Evolutionary conservation across 2,113 vertebrate species (phyloP).

Genomic region (Otis tarda): DNA sequence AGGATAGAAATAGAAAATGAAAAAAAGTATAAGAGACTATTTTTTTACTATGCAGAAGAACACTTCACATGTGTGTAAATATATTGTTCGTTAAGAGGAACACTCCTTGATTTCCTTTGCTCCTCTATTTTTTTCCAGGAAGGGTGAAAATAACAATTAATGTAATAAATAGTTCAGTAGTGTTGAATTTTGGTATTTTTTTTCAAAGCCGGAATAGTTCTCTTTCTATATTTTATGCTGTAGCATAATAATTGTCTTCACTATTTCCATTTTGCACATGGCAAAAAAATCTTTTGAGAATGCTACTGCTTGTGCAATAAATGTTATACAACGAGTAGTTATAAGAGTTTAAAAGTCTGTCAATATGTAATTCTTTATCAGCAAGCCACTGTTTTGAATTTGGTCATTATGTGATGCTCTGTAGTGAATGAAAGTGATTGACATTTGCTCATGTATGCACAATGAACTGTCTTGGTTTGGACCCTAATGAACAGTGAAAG

Average conservation of each 20-base stretch:
- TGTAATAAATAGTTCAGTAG: background rate
- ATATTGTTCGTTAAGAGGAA: background rate
- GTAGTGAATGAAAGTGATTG: background rate
- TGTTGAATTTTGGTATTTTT: background rate
- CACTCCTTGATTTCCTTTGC: background rate
- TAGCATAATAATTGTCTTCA: background rate
- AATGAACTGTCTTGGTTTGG: background rate
- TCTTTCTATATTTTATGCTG: background rate
- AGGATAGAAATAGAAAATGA: background rate
- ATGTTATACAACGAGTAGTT: background rate
- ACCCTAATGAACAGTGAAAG: background rate
- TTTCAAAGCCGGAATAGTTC: background rate
- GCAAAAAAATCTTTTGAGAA: background rate
- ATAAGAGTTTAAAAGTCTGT: background rate
- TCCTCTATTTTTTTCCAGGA: background rate
- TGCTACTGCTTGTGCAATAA: background rate
- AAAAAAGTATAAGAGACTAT: background rate
- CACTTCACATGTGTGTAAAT: background rate
- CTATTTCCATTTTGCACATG: background rate
- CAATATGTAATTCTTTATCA: background rate
- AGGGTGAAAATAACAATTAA: background rate
- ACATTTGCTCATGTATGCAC: background rate
- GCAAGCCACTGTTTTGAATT: background rate
- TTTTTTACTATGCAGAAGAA: background rate
- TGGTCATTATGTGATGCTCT: fast-evolving